Evolutionary conservation across 1,140 invertebrate genomes (phyloP), one percentile per base, ranked within the genome.

Genomic region (Tetragonula clypearis): DNA sequence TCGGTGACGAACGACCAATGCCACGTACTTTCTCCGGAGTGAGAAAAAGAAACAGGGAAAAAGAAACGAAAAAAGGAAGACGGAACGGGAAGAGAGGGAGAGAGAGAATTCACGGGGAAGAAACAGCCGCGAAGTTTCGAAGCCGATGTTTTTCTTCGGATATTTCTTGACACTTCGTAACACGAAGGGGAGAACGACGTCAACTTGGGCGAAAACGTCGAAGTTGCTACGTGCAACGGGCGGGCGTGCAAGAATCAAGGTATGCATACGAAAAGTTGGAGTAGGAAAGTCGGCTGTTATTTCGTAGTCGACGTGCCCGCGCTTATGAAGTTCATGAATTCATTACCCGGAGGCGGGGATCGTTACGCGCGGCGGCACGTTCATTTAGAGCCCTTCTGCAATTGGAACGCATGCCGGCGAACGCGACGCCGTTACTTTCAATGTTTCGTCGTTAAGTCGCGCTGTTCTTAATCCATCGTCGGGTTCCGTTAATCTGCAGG

Each of bases 321-420:
- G 79, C 82, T 78, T 85, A 83, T 58, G 69, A 90, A 90, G 76
- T 90, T 90, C 80, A 90, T 86, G 83, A 90, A 90, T 90, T 90
- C 79, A 90, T 90, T 86, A 90, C 62, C 82, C 41, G 41, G 41
- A 8, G 66, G 49, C 62, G 12, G 55, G 68, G 75, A 75, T 88
- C 80, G 87, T 86, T 86, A 86, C 81, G 87, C 66, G 87, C 49
- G 60, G 62, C 68, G 66, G 56, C 78, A 69, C 79, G 72, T 86
- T 87, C 82, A 74, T 90, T 90, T 87, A 73, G 76, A 79, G 76
- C 68, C 75, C 78, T 86, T 30, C 60, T 81, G 79, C 60, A 85
- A 80, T 53, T 79, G 77, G 82, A 65, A 84, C 82, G 82, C 76
- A 72, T 84, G 66, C 76, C 56, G 49, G 56, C 41, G 66, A 82